A percentile compares a stretch with the other conserved stretches of the same genome.
phyloP scores from a whole-genome alignment of 1,140 invertebrate species.

The Diabrotica virgifera region DNA sequence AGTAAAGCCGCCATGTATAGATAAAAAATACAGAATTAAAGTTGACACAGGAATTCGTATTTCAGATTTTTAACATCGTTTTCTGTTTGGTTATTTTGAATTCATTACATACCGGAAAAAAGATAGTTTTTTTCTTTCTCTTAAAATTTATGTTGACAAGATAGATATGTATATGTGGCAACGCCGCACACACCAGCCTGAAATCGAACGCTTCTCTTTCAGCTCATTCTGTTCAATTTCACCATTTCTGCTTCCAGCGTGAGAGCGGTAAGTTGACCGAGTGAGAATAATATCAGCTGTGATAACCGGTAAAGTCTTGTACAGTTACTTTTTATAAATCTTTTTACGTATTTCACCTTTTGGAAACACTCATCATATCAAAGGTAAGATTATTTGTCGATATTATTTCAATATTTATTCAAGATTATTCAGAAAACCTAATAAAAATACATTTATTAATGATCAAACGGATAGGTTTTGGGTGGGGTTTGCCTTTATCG shows the following conservation, averaged over 20 bases:
- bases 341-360: constrained; percentile 2
- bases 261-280: constrained; percentile 1
- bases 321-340: constrained; percentile 15
- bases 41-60: no score
- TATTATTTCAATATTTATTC: no score
- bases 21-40: no score
- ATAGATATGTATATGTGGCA: not conserved
- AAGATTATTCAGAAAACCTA: no score
- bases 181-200: not conserved
- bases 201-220: constrained; percentile 4
- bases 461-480: not conserved
- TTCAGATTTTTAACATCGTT: no score
- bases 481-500: constrained; percentile 7
- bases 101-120: no score
- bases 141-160: not conserved
- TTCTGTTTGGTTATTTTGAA: no score
- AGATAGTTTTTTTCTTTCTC: no score
- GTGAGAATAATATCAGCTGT: constrained; percentile 15
- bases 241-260: constrained; percentile 3
- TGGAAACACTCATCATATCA: constrained; percentile 3
- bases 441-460: not conserved
- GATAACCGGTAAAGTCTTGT: constrained; percentile 15
- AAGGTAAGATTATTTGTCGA: constrained; percentile 9
- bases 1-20: no score
- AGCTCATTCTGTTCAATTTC: not conserved